Conservation (phyloP, 2,797 vertebrate species). For the Mastacembelus armatus region DNA sequence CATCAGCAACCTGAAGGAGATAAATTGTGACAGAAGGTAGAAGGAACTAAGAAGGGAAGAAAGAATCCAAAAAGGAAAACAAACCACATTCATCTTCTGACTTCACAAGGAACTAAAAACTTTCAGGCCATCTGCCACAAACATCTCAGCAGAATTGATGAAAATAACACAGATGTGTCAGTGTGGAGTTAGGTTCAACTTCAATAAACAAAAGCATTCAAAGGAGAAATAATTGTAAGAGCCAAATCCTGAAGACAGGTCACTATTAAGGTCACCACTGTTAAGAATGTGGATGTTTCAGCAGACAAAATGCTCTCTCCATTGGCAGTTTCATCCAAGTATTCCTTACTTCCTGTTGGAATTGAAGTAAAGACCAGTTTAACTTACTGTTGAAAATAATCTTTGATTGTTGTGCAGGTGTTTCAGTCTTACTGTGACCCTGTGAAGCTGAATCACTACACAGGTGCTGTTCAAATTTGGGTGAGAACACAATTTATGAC, state of each 20-base stretch:
- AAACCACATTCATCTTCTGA: slow-evolving; percentile 35
- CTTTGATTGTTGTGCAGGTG: background rate
- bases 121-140: slow-evolving; percentile 47
- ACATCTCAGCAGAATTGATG: slow-evolving; percentile 24
- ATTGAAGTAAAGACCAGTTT: background rate
- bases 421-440: background rate
- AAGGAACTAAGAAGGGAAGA: slow-evolving; percentile 18
- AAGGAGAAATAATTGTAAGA: background rate
- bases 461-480: no score
- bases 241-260: background rate
- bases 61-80: slow-evolving; percentile 18
- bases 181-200: background rate
- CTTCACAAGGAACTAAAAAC: slow-evolving; percentile 26
- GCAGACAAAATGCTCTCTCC: background rate
- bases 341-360: no score
- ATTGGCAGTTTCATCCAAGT: background rate
- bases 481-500: no score
- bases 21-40: slow-evolving; percentile 51
- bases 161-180: slow-evolving; percentile 30
- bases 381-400: no score
- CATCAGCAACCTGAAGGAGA: slow-evolving; percentile 51
- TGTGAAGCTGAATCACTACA: background rate
- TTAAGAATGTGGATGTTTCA: background rate
- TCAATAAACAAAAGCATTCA: background rate
- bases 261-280: slow-evolving; percentile 9